phyloP scores from a whole-genome alignment of 1,140 invertebrate genomes.

The Drosophila teissieri region DNA sequence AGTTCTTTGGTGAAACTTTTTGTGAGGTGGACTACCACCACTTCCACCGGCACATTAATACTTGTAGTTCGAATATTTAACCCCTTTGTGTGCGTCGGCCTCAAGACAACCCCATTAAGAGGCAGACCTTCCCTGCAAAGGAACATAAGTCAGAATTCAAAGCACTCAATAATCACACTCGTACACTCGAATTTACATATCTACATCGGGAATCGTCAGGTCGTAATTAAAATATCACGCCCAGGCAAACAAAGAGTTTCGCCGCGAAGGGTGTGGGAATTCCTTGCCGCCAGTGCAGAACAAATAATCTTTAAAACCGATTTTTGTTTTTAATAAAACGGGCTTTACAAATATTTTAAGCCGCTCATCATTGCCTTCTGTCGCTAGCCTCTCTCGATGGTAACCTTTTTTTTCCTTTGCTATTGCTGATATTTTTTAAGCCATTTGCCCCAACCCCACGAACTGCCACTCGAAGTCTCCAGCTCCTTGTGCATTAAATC shows the following conservation, averaged over 20 bases:
- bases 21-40: conserved; percentile 36
- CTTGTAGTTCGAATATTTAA: conserved; percentile 39
- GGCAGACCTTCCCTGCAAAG: not conserved
- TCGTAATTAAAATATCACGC: conserved; percentile 81
- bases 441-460: conserved; percentile 10
- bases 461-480: conserved; percentile 2
- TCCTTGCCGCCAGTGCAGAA: conserved; percentile 38
- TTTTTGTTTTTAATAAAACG: conserved; percentile 71
- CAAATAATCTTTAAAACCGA: conserved; percentile 72
- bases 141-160: conserved; percentile 63
- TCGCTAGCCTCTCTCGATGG: conserved; percentile 10
- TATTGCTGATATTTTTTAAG: not conserved
- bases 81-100: conserved; percentile 24
- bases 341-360: conserved; percentile 78
- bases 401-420: conserved; percentile 16
- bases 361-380: conserved; percentile 73
- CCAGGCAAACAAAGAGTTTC: conserved; percentile 62
- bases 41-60: conserved; percentile 26
- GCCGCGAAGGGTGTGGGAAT: conserved; percentile 9
- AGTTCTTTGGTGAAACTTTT: conserved; percentile 22
- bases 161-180: conserved; percentile 65
- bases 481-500: conserved; percentile 62
- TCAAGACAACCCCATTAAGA: not conserved
- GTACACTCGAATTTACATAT: conserved; percentile 47
- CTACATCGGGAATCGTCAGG: conserved; percentile 52